These are phyloP conservation scores for Ornithorhynchus anatinus DNA, from an alignment of 2,113 vertebrate species.

Conservation along the genomic window DNA sequence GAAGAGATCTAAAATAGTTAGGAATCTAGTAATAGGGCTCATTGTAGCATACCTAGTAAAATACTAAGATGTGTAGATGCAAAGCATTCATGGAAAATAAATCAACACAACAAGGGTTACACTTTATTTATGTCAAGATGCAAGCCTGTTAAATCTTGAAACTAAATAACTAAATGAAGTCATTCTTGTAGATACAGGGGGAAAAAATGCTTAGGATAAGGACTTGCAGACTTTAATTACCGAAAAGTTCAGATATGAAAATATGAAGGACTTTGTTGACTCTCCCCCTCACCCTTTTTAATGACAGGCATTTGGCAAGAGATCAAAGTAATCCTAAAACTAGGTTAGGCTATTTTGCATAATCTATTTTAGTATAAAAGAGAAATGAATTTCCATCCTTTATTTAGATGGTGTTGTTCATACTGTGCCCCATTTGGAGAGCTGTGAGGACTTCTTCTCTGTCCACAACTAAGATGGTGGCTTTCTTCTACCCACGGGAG, in stretches of 20 bases:
- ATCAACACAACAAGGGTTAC: too few species aligned
- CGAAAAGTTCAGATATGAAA: constrained; percentile 21
- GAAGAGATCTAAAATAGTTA: too few species aligned
- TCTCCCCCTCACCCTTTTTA: constrained; percentile 50
- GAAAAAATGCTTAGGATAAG: constrained; percentile 1
- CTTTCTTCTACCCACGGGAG: constrained; percentile 44
- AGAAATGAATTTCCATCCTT: constrained; percentile 53
- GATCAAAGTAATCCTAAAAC: constrained; percentile 58
- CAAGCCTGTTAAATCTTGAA: too few species aligned
- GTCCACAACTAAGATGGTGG: constrained; percentile 35
- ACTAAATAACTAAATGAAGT: too few species aligned
- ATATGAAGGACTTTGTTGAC: constrained; percentile 22
- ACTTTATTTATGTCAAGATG: too few species aligned
- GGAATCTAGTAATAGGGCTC: too few species aligned
- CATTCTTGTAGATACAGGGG: not conserved
- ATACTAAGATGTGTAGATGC: too few species aligned
- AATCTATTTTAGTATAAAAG: constrained; percentile 58
- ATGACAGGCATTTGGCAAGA: constrained; percentile 53
- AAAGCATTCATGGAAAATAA: too few species aligned
- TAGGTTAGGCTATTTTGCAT: constrained; percentile 61
- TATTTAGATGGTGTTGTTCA: constrained; percentile 52
- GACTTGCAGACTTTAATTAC: too few species aligned
- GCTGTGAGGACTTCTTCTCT: constrained; percentile 34
- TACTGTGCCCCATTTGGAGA: constrained; percentile 50
- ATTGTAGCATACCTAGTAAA: too few species aligned